Conservation (phyloP, 2,797 vertebrate species). For the Anolis apletophallus region DNA sequence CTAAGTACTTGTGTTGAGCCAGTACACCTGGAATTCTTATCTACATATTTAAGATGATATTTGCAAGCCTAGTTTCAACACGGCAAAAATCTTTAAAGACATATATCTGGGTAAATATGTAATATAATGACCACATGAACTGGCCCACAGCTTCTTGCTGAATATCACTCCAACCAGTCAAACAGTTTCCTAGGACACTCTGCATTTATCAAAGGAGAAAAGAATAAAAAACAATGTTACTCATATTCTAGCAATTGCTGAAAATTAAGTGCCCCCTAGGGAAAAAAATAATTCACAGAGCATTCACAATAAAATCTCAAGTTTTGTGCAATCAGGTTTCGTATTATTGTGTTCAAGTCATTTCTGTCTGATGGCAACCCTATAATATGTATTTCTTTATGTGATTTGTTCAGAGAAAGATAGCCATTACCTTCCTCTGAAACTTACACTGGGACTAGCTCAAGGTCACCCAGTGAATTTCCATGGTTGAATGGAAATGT, state of each 20-base stretch:
- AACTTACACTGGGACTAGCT: too few species aligned
- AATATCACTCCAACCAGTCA: not conserved
- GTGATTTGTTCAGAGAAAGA: too few species aligned
- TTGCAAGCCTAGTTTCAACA: not conserved
- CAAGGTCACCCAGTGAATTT: too few species aligned
- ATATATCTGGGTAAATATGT: not conserved
- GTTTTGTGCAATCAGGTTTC: too few species aligned
- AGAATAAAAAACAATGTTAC: not conserved
- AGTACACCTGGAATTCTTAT: not conserved
- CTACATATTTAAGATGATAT: not conserved
- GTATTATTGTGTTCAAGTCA: too few species aligned
- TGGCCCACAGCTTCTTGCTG: not conserved
- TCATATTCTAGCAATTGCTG: not conserved
- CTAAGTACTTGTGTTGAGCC: not conserved
- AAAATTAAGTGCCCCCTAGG: not conserved
- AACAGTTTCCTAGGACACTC: not conserved
- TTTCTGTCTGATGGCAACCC: too few species aligned
- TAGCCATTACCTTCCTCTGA: too few species aligned
- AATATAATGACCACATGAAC: not conserved
- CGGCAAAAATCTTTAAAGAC: not conserved
- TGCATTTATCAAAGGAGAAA: too few species aligned
- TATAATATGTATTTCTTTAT: too few species aligned
- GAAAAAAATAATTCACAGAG: too few species aligned
- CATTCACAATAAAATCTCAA: too few species aligned
- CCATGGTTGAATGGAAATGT: too few species aligned